Evolutionary conservation across 2,113 vertebrate genomes (phyloP).

Genomic region (Hypocryptadius cinnamomeus): DNA sequence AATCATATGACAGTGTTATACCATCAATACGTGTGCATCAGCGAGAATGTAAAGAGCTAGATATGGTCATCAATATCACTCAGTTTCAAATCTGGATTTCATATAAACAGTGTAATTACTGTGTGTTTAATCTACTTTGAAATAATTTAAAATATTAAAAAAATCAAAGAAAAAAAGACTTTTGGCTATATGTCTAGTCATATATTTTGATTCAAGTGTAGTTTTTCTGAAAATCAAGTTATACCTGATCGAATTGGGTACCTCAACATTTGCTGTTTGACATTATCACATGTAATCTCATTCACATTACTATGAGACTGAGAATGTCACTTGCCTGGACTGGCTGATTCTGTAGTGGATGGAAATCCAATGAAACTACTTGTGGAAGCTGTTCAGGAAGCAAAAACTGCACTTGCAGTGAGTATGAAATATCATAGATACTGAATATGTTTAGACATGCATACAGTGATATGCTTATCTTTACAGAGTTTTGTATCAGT

Average conservation of each 20-base stretch:
- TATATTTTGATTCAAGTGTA: neutral
- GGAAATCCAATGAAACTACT: neutral
- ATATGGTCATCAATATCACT: neutral
- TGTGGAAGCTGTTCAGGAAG: neutral
- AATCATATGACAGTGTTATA: neutral
- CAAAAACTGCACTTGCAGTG: neutral
- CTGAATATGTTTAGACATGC: neutral
- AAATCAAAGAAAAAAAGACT: neutral
- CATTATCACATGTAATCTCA: neutral
- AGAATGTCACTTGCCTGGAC: neutral
- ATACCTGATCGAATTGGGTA: neutral
- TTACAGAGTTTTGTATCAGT: neutral
- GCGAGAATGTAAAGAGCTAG: neutral
- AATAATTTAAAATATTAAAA: neutral
- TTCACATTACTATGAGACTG: neutral
- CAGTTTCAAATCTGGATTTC: neutral
- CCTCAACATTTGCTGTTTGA: neutral
- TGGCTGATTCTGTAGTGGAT: neutral
- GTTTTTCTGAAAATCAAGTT: constrained; percentile 3
- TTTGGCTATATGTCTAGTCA: neutral
- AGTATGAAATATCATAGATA: neutral
- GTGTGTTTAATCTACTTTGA: neutral
- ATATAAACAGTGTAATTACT: neutral
- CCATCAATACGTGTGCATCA: neutral
- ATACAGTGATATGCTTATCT: neutral